phyloP scores from a whole-genome alignment of 2,113 vertebrate species.

The Gadus macrocephalus region DNA sequence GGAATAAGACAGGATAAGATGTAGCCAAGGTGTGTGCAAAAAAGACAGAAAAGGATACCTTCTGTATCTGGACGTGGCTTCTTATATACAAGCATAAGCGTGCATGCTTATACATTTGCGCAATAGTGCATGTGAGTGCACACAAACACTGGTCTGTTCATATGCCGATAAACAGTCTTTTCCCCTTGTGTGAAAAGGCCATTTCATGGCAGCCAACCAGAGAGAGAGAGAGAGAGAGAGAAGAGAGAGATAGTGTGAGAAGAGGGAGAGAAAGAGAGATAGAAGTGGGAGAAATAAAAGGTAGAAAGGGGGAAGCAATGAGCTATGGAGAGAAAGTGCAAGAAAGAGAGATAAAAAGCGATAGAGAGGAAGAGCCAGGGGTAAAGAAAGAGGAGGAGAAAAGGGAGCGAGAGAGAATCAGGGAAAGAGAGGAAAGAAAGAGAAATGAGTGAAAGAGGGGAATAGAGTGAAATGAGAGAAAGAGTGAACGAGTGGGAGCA shows the following conservation, averaged over 20 bases:
- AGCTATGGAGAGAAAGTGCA: background rate
- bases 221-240: background rate
- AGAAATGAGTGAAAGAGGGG: background rate
- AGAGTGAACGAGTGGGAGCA: background rate
- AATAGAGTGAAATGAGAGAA: background rate
- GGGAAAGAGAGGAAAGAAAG: constrained; percentile 1
- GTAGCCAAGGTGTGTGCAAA: too few relatives aligned
- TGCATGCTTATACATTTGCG: too few relatives aligned
- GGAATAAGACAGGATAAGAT: too few relatives aligned
- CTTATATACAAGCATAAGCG: too few relatives aligned
- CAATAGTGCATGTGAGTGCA: too few relatives aligned
- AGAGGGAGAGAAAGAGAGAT: background rate
- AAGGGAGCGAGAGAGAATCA: background rate
- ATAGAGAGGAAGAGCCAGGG: background rate
- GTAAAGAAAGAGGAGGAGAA: constrained; percentile 1
- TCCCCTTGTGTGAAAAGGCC: too few relatives aligned
- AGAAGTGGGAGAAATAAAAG: background rate
- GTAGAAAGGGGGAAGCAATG: background rate
- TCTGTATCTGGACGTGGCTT: too few relatives aligned
- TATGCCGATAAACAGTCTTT: too few relatives aligned
- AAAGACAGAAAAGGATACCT: too few relatives aligned
- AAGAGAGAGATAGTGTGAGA: background rate
- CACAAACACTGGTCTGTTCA: too few relatives aligned
- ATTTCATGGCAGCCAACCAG: background rate
- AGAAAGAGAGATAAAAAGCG: background rate